Percentiles rank a stretch among this genome's conserved stretches.
Conservation (phyloP, 2,888 invertebrate species). For the Dasysyrphus tricinctus region DNA sequence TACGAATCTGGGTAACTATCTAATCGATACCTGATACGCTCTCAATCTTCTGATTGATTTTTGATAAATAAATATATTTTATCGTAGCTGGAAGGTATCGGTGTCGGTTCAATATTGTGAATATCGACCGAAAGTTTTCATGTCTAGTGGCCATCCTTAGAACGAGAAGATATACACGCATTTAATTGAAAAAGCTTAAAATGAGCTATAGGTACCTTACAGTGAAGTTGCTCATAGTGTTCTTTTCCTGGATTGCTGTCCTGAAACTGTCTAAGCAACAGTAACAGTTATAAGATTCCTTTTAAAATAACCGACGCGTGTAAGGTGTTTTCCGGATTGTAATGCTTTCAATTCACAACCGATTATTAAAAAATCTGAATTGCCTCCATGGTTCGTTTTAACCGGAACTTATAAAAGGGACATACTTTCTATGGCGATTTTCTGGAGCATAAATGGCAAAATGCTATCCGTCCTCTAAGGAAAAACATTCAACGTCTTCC, state of each 20-base stretch:
- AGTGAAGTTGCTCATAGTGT: background rate
- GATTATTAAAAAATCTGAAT: slow-evolving; percentile 43
- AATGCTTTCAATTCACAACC: slow-evolving; percentile 26
- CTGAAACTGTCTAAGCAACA: background rate
- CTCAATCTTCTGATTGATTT: too few species aligned
- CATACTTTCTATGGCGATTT: slow-evolving; percentile 63
- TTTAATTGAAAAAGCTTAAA: too few species aligned
- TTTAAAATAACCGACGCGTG: slow-evolving; percentile 17
- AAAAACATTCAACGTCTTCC: slow-evolving; percentile 46
- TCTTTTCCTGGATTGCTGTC: background rate
- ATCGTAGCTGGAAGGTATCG: too few species aligned
- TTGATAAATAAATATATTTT: too few species aligned
- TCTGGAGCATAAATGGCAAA: slow-evolving; percentile 71
- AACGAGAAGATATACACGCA: too few species aligned
- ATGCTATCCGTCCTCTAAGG: slow-evolving; percentile 58
- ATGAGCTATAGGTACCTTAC: too few species aligned
- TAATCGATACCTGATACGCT: too few species aligned
- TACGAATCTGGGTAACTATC: too few species aligned
- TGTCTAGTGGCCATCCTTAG: too few species aligned
- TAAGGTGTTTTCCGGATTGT: slow-evolving; percentile 29
- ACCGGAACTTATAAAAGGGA: slow-evolving; percentile 51
- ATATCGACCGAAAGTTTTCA: too few species aligned
- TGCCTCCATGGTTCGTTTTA: slow-evolving; percentile 37
- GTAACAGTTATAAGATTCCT: background rate
- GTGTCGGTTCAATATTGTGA: too few species aligned